Base-by-base conservation (phyloP, 2,797 vertebrate genomes). In the Cryptoblepharus egeriae region DNA sequence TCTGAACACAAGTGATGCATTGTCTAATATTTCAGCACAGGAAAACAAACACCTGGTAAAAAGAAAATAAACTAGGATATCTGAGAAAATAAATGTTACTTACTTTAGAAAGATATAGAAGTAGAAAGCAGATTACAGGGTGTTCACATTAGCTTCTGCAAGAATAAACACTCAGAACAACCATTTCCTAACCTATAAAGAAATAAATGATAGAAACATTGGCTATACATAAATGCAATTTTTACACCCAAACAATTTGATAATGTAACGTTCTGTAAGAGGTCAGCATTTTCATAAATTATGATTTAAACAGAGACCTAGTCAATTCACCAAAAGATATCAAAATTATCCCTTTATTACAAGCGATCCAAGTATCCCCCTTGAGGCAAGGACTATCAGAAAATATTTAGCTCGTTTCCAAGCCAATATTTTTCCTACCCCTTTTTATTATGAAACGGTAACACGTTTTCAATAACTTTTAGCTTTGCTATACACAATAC, bases 381-480 rank as follows among this genome's bases (percentile, higher is more conserved):
- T 89, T 71, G 74, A 93, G 88, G 87, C 87, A 87, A 88, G 28
- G 88, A 87, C 91, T 93, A 93, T 95, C 93, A 93, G 88, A 94
- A 95, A 92, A 90, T 88, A 95, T 92, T 93, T 92, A 92, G 86
- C 60, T 90, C 83, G 76, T 67, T 95, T 87, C 90, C 91, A 82
- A 93, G 77, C 89, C 90, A 94, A 86, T 93, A 92, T 88, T 93
- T 93, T 93, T 85, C 0, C 5, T 84, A 92, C 87, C 82, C 85
- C 82, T 89, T 95, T n/a, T 93, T 93, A 88, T 94, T 92, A 91
- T 83, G 83, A 93, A 96, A 93, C 85, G 79, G 9, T 82, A 95
- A 92, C 86, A 89, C 86, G 90, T 93, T 95, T 93, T 94, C 92
- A 95, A 85, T 95, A 95, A 95, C 86, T 93, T 94, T 91, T 87